Evolutionary conservation across 2,797 vertebrate species (phyloP).

Genomic region (Avahi laniger): DNA sequence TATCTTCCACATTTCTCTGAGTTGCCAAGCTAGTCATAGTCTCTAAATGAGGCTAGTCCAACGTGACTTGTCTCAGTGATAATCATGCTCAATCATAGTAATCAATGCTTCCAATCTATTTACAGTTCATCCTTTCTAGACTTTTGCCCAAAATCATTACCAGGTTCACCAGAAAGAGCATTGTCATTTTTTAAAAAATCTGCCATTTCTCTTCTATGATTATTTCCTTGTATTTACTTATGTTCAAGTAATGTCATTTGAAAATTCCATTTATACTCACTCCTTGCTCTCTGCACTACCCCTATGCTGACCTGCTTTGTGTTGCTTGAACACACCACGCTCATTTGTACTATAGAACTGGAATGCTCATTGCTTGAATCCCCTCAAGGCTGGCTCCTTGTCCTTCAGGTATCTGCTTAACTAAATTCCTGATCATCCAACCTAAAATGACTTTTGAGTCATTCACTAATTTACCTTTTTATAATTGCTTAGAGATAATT

Average conservation of each 20-base stretch:
- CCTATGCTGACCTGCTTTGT: not conserved
- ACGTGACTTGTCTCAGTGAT: not conserved
- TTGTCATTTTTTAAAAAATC: constrained; percentile 19
- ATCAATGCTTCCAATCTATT: not conserved
- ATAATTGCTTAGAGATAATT: not conserved
- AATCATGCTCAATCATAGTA: not conserved
- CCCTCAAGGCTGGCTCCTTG: not conserved
- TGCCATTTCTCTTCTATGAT: not conserved
- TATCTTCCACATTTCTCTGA: not conserved
- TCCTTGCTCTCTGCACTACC: not conserved
- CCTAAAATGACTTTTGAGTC: not conserved
- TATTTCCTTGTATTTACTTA: not conserved
- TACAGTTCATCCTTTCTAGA: not conserved
- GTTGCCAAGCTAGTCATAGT: not conserved
- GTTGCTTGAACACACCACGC: not conserved
- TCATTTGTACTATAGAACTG: not conserved
- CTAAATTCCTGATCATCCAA: not conserved
- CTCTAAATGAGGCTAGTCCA: not conserved
- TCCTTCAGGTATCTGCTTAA: not conserved
- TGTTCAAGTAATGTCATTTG: not conserved
- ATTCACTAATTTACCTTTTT: not conserved
- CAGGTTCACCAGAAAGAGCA: not conserved
- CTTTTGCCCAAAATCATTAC: not conserved
- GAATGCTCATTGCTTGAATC: not conserved
- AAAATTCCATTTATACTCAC: not conserved